Conservation (phyloP, 64 coral and sea anemone genomes). For the Montipora cactus region DNA sequence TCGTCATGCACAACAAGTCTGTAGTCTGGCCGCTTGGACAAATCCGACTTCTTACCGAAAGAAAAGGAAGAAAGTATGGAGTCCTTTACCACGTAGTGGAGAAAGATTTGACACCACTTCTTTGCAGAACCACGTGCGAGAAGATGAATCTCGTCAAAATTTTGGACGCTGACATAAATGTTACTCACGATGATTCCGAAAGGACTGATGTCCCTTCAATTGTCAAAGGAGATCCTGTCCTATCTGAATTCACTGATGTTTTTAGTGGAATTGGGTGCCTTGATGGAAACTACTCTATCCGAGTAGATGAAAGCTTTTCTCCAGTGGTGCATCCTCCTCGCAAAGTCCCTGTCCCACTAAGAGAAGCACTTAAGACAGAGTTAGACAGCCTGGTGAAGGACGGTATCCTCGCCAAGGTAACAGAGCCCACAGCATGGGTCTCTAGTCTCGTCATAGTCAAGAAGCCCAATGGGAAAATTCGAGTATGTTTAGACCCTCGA, state of each 20-base stretch:
- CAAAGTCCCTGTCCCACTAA: no score
- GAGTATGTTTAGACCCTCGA: background rate
- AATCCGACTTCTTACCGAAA: background rate
- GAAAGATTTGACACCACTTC: slow-evolving; percentile 52
- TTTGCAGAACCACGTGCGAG: slow-evolving; percentile 48
- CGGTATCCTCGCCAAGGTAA: no score
- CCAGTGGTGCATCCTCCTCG: no score
- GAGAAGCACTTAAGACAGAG: no score
- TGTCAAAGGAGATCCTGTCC: slow-evolving; percentile 33
- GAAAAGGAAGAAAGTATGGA: slow-evolving; percentile 48
- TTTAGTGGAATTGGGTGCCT: slow-evolving; percentile 49
- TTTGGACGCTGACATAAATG: slow-evolving; percentile 46
- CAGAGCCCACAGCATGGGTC: no score
- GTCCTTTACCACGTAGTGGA: slow-evolving; percentile 55
- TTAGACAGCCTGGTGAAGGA: no score
- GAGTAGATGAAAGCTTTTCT: no score
- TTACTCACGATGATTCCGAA: slow-evolving; percentile 22
- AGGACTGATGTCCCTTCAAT: slow-evolving; percentile 23
- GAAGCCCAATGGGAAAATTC: no score
- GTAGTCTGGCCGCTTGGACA: no score
- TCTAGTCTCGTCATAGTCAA: no score
- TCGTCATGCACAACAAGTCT: background rate
- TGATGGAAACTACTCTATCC: background rate
- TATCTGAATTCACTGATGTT: slow-evolving; percentile 43
- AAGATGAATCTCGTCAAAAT: slow-evolving; percentile 60